phyloP scores from a whole-genome alignment of 2,113 vertebrate genomes.

The Pseudorectes ferrugineus region DNA sequence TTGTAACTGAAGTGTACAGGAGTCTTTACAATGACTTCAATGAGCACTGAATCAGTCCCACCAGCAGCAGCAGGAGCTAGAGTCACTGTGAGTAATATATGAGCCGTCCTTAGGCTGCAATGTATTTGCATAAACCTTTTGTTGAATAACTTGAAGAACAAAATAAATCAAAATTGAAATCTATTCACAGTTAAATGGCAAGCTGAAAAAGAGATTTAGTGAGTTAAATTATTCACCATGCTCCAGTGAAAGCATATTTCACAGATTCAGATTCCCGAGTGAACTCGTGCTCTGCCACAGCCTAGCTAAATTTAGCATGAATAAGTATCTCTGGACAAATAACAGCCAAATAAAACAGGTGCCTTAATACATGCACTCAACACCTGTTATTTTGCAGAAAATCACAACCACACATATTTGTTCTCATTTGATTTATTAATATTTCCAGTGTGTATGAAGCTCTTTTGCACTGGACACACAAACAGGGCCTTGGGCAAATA shows the following conservation, averaged over 20 bases:
- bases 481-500: not conserved
- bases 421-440: not conserved
- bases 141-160: constrained; percentile 54
- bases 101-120: constrained; percentile 30
- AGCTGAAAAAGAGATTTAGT: constrained; percentile 50
- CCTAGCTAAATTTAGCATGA: constrained; percentile 43
- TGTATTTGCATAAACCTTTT: constrained; percentile 58
- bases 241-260: constrained; percentile 47
- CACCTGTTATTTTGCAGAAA: constrained; percentile 19
- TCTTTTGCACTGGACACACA: not conserved
- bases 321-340: constrained; percentile 47
- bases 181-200: constrained; percentile 55
- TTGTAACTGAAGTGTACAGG: not conserved
- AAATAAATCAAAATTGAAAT: constrained; percentile 65
- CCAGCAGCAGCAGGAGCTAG: not conserved
- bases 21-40: not conserved
- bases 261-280: constrained; percentile 36
- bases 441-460: not conserved
- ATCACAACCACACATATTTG: not conserved
- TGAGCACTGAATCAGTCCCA: not conserved
- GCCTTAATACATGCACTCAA: not conserved
- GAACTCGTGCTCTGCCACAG: constrained; percentile 26
- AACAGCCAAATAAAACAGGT: constrained; percentile 42
- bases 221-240: constrained; percentile 59
- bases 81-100: not conserved